These are phyloP conservation scores for Petrocephalus sullivani DNA, from an alignment of 2,797 vertebrate genomes.

Conservation along the genomic window DNA sequence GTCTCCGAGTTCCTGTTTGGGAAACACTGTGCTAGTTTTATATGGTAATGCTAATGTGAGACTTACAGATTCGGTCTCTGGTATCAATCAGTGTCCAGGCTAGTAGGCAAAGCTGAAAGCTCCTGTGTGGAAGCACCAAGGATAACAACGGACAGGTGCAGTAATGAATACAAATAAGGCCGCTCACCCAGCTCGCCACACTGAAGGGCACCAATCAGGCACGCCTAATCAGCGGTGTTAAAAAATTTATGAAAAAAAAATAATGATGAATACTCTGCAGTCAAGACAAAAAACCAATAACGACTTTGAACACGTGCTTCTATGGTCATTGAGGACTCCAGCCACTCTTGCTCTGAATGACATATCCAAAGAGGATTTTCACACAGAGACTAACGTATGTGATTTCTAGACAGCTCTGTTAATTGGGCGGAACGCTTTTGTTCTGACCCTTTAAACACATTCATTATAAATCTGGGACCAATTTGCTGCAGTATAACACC, in stretches of 20 bases:
- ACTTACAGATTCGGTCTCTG: neutral
- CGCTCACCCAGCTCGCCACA: neutral
- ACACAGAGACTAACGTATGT: neutral
- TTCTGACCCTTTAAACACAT: constrained; percentile 8
- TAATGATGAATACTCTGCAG: neutral
- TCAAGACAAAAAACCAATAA: neutral
- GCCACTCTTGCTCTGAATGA: neutral
- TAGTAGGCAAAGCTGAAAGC: neutral
- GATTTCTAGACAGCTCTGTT: constrained; percentile 2
- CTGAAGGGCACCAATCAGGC: neutral
- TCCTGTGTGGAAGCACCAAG: neutral
- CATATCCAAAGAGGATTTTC: neutral
- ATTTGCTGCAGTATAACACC: neutral
- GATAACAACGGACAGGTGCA: neutral
- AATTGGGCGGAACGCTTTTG: constrained; percentile 11
- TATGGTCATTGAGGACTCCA: neutral
- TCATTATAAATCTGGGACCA: constrained; percentile 10
- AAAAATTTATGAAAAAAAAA: neutral
- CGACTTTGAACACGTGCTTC: neutral
- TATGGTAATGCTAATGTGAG: neutral
- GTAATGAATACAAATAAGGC: neutral
- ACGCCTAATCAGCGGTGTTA: neutral
- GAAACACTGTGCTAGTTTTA: neutral
- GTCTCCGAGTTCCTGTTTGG: neutral
- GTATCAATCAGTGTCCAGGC: neutral